phyloP scores from a whole-genome alignment of 1,140 invertebrate genomes.

The Solenopsis fugax region DNA sequence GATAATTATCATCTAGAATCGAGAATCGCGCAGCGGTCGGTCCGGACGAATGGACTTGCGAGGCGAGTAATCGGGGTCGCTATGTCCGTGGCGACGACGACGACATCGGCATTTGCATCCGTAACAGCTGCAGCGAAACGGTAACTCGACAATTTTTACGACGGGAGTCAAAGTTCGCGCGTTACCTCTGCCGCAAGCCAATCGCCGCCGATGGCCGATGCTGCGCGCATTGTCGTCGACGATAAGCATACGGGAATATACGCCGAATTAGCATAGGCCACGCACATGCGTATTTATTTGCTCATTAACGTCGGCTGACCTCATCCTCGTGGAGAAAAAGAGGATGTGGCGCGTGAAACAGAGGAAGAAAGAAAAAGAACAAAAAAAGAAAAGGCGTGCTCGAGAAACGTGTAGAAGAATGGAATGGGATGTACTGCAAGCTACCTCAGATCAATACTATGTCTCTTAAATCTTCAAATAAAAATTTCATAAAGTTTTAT shows the following conservation, averaged over 20 bases:
- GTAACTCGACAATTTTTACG: conserved; percentile 80
- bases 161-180: conserved; percentile 78
- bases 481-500: neutral
- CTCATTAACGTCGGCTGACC: conserved; percentile 66
- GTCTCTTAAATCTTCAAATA: neutral
- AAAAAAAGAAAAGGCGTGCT: neutral
- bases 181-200: conserved; percentile 72
- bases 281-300: conserved; percentile 74
- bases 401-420: conserved; percentile 21
- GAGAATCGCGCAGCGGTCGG: conserved; percentile 18
- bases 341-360: neutral
- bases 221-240: conserved; percentile 60
- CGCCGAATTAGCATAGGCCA: conserved; percentile 72
- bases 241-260: conserved; percentile 26
- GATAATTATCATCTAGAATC: conserved; percentile 39
- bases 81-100: conserved; percentile 6
- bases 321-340: conserved; percentile 25
- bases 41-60: neutral
- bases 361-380: neutral
- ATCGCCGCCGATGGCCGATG: conserved; percentile 63
- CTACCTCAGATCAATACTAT: neutral
- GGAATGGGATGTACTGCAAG: too few species aligned
- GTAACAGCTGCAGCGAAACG: conserved; percentile 77
- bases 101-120: conserved; percentile 76
- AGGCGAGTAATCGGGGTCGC: conserved; percentile 31